These are phyloP conservation scores for Thelaira solivaga DNA, from an alignment of 2,888 invertebrate genomes.

Conservation along the genomic window DNA sequence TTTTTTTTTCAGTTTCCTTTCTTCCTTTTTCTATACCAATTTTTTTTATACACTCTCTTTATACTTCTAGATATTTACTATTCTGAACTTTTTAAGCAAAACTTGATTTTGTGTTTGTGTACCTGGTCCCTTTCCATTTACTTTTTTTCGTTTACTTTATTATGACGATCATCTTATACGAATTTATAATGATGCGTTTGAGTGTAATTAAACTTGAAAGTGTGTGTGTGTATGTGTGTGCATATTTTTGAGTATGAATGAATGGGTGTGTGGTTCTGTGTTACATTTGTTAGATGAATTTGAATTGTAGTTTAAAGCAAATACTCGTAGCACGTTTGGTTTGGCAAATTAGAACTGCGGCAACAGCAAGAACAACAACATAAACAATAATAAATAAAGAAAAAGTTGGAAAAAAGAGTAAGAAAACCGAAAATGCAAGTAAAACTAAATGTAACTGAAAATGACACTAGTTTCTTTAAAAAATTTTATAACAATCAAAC, in stretches of 20 bases:
- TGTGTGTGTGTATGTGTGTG: background rate
- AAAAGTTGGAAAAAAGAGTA: background rate
- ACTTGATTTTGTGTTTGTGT: background rate
- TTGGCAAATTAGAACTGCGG: slow-evolving; percentile 49
- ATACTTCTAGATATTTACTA: slow-evolving; percentile 7
- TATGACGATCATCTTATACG: slow-evolving; percentile 5
- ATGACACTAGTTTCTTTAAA: slow-evolving; percentile 33
- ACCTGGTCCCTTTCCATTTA: background rate
- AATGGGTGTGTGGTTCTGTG: background rate
- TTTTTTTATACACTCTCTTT: background rate
- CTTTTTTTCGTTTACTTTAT: background rate
- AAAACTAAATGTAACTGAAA: slow-evolving; percentile 37
- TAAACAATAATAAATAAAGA: background rate
- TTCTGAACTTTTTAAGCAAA: slow-evolving; percentile 29
- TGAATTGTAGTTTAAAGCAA: slow-evolving; percentile 54
- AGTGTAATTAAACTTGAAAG: background rate
- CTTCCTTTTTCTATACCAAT: background rate
- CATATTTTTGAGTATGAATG: background rate
- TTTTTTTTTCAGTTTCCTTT: background rate
- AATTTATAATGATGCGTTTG: background rate
- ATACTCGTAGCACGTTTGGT: slow-evolving; percentile 50
- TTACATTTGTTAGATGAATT: slow-evolving; percentile 32
- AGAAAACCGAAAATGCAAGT: slow-evolving; percentile 2
- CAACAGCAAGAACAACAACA: slow-evolving; percentile 1
- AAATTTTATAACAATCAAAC: background rate